A percentile compares a stretch with the other conserved stretches of the same genome.
Evolutionary conservation across 2,113 vertebrate genomes (phyloP).

Genomic region (Alaudala cheleensis): DNA sequence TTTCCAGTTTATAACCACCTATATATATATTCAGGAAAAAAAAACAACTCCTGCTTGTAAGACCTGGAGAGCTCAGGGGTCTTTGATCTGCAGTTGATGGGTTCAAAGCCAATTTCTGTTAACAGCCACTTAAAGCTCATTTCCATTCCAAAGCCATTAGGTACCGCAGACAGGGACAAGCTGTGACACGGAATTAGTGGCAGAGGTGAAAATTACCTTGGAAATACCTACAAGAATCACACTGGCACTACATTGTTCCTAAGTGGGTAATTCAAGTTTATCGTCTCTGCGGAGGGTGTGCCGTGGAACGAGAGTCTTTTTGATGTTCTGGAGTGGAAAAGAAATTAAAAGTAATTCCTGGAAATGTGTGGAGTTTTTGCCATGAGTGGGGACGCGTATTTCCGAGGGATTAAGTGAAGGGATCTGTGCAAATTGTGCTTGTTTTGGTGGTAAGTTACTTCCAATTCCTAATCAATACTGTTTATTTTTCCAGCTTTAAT

Average conservation of each 20-base stretch:
- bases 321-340: background rate
- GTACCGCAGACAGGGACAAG: background rate
- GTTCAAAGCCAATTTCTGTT: slow-evolving; percentile 29
- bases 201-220: slow-evolving; percentile 22
- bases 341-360: background rate
- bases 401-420: background rate
- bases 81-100: background rate
- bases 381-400: background rate
- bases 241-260: background rate
- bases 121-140: slow-evolving; percentile 31
- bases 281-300: background rate
- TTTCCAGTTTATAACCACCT: background rate
- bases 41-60: background rate
- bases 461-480: background rate
- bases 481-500: background rate
- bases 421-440: background rate
- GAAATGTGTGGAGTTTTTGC: background rate
- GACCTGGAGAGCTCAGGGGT: background rate
- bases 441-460: background rate
- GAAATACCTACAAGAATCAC: background rate
- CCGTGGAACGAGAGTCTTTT: background rate
- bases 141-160: slow-evolving; percentile 14
- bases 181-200: slow-evolving; percentile 16
- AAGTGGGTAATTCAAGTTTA: background rate
- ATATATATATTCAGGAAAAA: background rate